Conservation (phyloP, 1,140 invertebrate genomes). For the Brachionus plicatilis region DNA sequence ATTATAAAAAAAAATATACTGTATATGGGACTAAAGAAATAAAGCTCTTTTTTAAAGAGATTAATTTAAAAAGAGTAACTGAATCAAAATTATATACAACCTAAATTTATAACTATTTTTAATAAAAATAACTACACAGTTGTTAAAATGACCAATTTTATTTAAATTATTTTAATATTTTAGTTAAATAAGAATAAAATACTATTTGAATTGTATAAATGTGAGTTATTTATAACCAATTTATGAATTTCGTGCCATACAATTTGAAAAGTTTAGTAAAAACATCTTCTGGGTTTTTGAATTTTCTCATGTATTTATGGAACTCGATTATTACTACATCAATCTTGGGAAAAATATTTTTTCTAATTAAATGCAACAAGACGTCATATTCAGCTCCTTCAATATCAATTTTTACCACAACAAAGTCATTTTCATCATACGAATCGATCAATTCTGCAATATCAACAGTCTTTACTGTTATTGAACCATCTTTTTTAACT, state of each 20-base stretch:
- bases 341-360: neutral
- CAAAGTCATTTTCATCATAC: neutral
- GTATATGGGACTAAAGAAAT: too few species aligned
- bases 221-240: neutral
- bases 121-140: too few species aligned
- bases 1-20: too few species aligned
- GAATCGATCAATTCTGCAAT: neutral
- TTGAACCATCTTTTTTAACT: neutral
- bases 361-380: neutral
- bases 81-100: too few species aligned
- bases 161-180: too few species aligned
- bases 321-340: neutral
- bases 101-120: too few species aligned
- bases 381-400: slow-evolving; percentile 8
- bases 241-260: neutral
- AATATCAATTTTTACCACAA: neutral
- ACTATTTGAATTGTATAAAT: neutral
- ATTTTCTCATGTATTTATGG: neutral
- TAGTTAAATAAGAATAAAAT: too few species aligned
- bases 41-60: too few species aligned
- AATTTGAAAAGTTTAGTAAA: neutral
- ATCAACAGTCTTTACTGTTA: neutral
- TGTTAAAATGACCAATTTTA: too few species aligned
- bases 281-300: neutral
- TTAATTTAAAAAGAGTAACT: too few species aligned